Percentiles rank a stretch among this genome's conserved stretches.
Conservation (phyloP, 2,797 vertebrate species). For the Paguma larvata region DNA sequence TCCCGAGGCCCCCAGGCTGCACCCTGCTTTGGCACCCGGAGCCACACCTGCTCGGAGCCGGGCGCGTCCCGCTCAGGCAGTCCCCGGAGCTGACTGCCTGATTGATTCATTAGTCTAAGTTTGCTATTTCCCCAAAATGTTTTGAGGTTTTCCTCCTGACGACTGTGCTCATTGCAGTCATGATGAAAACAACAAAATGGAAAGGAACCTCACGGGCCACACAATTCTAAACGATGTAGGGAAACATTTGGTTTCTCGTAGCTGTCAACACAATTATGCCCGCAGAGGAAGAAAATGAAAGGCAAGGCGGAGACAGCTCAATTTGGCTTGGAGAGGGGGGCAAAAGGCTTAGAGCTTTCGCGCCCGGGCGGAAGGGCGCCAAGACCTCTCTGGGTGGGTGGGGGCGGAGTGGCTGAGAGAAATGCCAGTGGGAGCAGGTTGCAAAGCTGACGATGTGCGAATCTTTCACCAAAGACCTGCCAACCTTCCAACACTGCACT, state of each 20-base stretch:
- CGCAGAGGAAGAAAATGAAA: conserved; percentile 43
- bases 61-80: not conserved
- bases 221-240: not conserved
- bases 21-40: not conserved
- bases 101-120: not conserved
- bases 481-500: fast-evolving
- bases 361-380: not conserved
- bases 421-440: not conserved
- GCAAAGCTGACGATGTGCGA: fast-evolving
- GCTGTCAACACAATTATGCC: conserved; percentile 62
- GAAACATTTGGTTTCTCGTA: conserved; percentile 54
- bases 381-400: not conserved
- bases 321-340: not conserved
- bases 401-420: not conserved
- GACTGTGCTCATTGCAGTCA: conserved; percentile 47
- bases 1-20: not conserved
- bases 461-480: not conserved
- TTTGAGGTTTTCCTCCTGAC: conserved; percentile 73
- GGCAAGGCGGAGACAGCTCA: not conserved
- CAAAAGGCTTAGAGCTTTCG: not conserved
- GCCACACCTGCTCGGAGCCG: fast-evolving
- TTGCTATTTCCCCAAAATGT: conserved; percentile 69
- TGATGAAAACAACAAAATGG: conserved; percentile 58
- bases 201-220: conserved; percentile 57
- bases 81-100: not conserved